Evolutionary conservation across 1,140 invertebrate genomes (phyloP), one percentile per base, ranked within the genome.

Genomic region (Coelopa frigida): DNA sequence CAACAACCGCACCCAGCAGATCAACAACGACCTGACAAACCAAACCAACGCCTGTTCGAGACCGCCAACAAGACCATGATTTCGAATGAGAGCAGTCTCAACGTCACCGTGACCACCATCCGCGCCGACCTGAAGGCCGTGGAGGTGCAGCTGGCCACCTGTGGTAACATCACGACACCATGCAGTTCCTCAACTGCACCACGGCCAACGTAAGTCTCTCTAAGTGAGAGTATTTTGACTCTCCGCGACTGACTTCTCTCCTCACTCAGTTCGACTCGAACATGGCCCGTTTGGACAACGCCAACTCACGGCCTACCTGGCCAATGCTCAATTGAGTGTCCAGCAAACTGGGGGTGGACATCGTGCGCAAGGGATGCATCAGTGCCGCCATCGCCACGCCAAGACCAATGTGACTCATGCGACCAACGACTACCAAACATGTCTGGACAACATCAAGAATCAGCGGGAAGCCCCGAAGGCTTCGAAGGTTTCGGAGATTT

Each of bases 21-120:
- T 43, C 12, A 43, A 43, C 27, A 43, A 43, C 12, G 10, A 20
- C 5, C 14, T 43, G 26, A 43, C 41, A n/a, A 43, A n/a, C 15
- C 41, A 43, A 21, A 43, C 41, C 3, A 43, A 43, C 22, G 27
- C 8, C 26, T 43, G 41, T 43, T 43, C 41, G 41, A 43, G 17
- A 43, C 29, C 22, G 41, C 41, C 7, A 43, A 43, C 17, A 43
- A 43, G 7, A 31, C 15, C 5, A 18, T 15, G n/a, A 43, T 3
- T 29, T 17, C 17, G 6, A 43, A 43, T 5, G 5, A 11, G 10
- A n/a, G n/a, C n/a, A n/a, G n/a, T n/a, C n/a, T n/a, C n/a, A n/a
- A n/a, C n/a, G n/a, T n/a, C n/a, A 43, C 26, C 14, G 23, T 31
- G 3, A 18, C 23, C 1, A 31, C 5, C 23, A 43, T 43, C 18